A percentile compares a stretch with the other conserved stretches of the same genome.
Conservation (phyloP, 2,888 invertebrate species). For the Agriotes lineatus region DNA sequence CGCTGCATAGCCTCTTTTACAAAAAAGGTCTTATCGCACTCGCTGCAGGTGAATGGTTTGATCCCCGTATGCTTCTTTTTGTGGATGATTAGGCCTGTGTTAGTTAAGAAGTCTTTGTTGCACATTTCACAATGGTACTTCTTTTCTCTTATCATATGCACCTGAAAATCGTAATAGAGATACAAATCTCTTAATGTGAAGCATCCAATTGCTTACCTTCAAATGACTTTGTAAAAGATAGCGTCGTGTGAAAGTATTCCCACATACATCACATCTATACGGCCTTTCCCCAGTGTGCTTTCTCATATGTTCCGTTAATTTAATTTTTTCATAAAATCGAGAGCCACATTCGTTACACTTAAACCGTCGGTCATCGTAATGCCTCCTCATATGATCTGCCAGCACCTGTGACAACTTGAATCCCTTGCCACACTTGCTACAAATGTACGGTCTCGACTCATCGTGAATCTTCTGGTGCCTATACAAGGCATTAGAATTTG, state of each 20-base stretch:
- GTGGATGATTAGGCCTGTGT: conserved; percentile 46
- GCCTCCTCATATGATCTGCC: conserved; percentile 41
- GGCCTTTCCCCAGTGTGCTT: conserved; percentile 53
- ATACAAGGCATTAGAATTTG: conserved; percentile 24
- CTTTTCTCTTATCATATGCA: conserved; percentile 48
- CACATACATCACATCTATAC: conserved; percentile 31
- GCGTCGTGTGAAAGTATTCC: conserved; percentile 26
- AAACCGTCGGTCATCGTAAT: conserved; percentile 40
- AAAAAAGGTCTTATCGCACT: conserved; percentile 48
- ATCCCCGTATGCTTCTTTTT: conserved; percentile 58
- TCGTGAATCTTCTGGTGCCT: conserved; percentile 26
- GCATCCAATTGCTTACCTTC: conserved; percentile 31
- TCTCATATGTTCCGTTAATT: conserved; percentile 51
- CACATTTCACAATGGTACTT: conserved; percentile 50
- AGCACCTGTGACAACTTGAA: conserved; percentile 40
- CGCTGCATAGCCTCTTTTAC: conserved; percentile 50
- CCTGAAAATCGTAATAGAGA: conserved; percentile 35
- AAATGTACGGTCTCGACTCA: conserved; percentile 28
- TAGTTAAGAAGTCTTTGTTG: conserved; percentile 29
- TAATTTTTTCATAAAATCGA: conserved; percentile 42
- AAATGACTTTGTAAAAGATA: conserved; percentile 35
- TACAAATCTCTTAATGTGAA: background rate
- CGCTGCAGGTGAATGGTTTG: conserved; percentile 55
- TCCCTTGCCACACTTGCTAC: conserved; percentile 42
- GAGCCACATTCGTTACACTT: conserved; percentile 41